Conservation (phyloP, 1,140 invertebrate genomes). For the Saxidomus purpurata region DNA sequence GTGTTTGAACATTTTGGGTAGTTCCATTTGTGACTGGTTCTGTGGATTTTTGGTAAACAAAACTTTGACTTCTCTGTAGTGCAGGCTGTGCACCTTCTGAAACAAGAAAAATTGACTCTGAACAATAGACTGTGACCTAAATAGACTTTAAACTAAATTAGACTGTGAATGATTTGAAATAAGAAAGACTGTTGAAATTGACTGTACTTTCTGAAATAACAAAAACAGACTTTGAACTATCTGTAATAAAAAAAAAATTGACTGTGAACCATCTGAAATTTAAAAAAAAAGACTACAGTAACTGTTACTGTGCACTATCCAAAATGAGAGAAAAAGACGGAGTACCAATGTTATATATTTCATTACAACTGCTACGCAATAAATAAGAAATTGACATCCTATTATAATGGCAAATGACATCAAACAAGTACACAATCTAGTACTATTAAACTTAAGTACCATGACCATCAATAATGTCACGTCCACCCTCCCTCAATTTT, state of each 20-base stretch:
- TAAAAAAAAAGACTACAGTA: no score
- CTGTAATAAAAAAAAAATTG: no score
- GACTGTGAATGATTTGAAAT: no score
- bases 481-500: background rate
- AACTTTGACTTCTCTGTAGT: constrained; percentile 61
- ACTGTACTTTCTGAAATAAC: no score
- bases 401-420: constrained; percentile 8
- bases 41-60: constrained; percentile 44
- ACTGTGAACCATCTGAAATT: no score
- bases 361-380: background rate
- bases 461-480: background rate
- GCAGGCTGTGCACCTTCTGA: constrained; percentile 46
- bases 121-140: no score
- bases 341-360: background rate
- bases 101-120: constrained; percentile 21
- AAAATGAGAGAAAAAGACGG: no score
- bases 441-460: background rate
- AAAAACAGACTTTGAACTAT: no score
- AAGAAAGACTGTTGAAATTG: no score
- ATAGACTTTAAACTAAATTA: no score
- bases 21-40: constrained; percentile 47
- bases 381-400: constrained; percentile 14
- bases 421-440: background rate
- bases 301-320: no score
- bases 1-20: background rate